Percentiles rank a stretch among this genome's conserved stretches.
Conservation (phyloP, 1,140 invertebrate genomes). For the Trichogramma pretiosum region DNA sequence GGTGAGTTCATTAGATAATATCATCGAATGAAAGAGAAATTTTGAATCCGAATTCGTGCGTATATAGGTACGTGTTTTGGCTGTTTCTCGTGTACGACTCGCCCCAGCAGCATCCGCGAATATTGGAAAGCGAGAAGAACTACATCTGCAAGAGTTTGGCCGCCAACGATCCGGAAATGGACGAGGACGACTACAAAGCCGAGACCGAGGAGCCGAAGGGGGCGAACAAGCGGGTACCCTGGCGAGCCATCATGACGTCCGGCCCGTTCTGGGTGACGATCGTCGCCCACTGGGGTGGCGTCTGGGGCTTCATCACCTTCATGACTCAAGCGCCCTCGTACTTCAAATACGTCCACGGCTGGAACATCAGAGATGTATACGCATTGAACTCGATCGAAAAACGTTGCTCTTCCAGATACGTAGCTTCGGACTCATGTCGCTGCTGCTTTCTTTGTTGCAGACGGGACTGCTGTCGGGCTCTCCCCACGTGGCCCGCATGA, state of each 20-base stretch:
- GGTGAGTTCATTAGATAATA: constrained; percentile 44
- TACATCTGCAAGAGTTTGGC: constrained; percentile 54
- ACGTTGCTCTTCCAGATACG: no score
- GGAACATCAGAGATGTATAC: no score
- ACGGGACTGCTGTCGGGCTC: constrained; percentile 56
- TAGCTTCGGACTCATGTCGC: no score
- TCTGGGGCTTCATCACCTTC: constrained; percentile 80
- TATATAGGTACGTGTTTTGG: constrained; percentile 51
- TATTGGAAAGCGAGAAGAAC: constrained; percentile 56
- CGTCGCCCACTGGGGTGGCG: constrained; percentile 66
- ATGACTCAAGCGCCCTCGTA: constrained; percentile 80
- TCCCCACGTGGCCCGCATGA: constrained; percentile 56
- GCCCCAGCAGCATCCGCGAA: constrained; percentile 66
- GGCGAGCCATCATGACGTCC: constrained; percentile 64
- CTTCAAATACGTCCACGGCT: constrained; percentile 74
- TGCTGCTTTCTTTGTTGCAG: constrained; percentile 45
- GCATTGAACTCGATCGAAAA: no score
- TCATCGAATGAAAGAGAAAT: neutral
- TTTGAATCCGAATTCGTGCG: constrained; percentile 1
- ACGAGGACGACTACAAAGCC: constrained; percentile 20
- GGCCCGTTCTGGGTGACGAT: constrained; percentile 69
- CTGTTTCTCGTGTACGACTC: constrained; percentile 54
- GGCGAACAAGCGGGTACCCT: constrained; percentile 51
- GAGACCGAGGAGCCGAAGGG: neutral
- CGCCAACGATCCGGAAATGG: constrained; percentile 37